Base-by-base conservation (phyloP, 2,113 vertebrate genomes). In the Scytalopus superciliaris region DNA sequence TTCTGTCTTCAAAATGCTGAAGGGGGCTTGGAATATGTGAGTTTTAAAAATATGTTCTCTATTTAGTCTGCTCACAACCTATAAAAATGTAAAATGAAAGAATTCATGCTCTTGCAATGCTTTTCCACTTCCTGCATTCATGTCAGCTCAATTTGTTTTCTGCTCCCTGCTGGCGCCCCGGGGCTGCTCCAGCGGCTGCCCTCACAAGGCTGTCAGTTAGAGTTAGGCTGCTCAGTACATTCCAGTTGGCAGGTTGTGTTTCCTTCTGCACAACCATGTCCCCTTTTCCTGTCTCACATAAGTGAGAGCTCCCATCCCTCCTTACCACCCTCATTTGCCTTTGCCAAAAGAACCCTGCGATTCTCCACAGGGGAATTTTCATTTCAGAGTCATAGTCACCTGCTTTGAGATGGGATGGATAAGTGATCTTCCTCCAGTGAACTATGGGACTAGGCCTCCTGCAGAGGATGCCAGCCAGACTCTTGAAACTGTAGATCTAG, bases 211-310 rank as follows among this genome's bases (percentile, higher is more conserved):
- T 94, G 89, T 96, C 94, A 91, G 3, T 24, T 66, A 42, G 42
- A 86, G 73, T 96, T 82, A 95, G 55, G 70, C 79, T 91, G 76
- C 87, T 92, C 67, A 33, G 42, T 9, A 12, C 83, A 45, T 89
- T 84, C n/a, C 40, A 9, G 75, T 81, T 92, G 89, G 76, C 88
- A 96, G 66, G 49, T 35, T 15, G 12, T 44, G 67, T 55, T 92
- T 68, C 72, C 67, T 89, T 75, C 84, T 69, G 81, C 87, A 74
- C 87, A 28, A 19, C n/a, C 60, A 2, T 23, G 1, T 42, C 67
- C 56, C 50, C 57, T n/a, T 37, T 33, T 23, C 28, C 76, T 79
- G n/a, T 39, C 67, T 82, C 64, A 44, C 15, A 2, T 30, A 37
- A 73, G 19, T 56, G 62, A 91, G 81, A 94, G 37, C 57, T 90